Evolutionary conservation across 2,888 invertebrate species (phyloP).

Genomic region (Drosophila gaucha): DNA sequence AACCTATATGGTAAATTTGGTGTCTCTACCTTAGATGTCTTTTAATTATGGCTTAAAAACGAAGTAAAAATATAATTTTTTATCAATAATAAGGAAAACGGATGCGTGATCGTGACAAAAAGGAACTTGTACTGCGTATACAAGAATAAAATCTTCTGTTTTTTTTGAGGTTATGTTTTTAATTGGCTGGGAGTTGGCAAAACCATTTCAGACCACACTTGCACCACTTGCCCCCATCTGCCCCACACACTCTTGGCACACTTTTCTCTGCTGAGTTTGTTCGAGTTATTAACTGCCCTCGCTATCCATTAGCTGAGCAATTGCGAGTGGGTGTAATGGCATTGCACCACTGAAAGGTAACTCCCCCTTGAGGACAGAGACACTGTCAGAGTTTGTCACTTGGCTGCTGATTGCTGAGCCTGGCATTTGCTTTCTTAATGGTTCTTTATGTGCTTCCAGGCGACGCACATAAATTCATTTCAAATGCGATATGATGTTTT

Average conservation of each 20-base stretch:
- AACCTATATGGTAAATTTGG: too few relatives aligned
- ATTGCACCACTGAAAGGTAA: slow-evolving; percentile 43
- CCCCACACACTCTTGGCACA: slow-evolving; percentile 47
- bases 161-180: slow-evolving; percentile 65
- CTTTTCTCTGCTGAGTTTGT: slow-evolving; percentile 59
- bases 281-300: slow-evolving; percentile 74
- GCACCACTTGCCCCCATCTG: not conserved
- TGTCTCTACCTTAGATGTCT: too few relatives aligned
- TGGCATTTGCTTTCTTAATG: slow-evolving; percentile 25
- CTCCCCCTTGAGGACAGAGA: not conserved
- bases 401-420: slow-evolving; percentile 15
- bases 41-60: too few relatives aligned
- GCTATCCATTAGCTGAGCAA: slow-evolving; percentile 74
- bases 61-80: too few relatives aligned
- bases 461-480: slow-evolving; percentile 20
- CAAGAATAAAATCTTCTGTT: too few relatives aligned
- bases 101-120: too few relatives aligned
- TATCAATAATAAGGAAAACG: too few relatives aligned
- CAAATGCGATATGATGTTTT: too few relatives aligned
- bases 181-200: slow-evolving; percentile 45
- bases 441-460: slow-evolving; percentile 29
- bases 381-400: slow-evolving; percentile 59
- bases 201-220: slow-evolving; percentile 4
- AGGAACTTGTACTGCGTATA: too few relatives aligned
- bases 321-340: slow-evolving; percentile 70